Evolutionary conservation across 2,797 vertebrate species (phyloP).

Genomic region (Carcharodon carcharias): DNA sequence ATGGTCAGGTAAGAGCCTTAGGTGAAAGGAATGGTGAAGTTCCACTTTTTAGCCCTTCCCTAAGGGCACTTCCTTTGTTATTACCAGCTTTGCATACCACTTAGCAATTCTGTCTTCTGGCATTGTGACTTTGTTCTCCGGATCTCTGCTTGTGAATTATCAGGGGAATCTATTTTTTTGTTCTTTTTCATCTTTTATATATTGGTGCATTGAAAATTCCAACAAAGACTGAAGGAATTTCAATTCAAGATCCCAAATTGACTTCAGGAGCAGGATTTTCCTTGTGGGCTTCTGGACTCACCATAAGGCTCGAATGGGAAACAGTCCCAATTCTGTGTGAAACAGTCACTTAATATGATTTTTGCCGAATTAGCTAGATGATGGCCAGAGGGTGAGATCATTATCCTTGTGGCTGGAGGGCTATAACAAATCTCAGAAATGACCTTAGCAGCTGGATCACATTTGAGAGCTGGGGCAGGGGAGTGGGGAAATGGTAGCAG

Average conservation of each 20-base stretch:
- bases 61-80: constrained; percentile 38
- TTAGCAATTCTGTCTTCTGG: neutral
- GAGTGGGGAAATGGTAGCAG: too few species aligned
- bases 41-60: neutral
- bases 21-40: neutral
- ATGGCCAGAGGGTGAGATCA: too few species aligned
- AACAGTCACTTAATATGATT: neutral
- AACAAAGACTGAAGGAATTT: neutral
- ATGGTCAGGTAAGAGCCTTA: constrained; percentile 53
- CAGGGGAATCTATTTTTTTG: neutral
- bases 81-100: neutral
- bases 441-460: too few species aligned
- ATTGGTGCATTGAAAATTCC: neutral
- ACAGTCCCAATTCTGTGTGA: neutral
- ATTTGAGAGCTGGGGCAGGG: too few species aligned
- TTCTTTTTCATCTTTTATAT: neutral
- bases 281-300: neutral
- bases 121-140: neutral
- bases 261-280: neutral
- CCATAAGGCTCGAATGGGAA: neutral
- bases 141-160: neutral
- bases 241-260: neutral
- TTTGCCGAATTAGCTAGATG: too few species aligned
- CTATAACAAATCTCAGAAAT: too few species aligned
- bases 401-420: too few species aligned